Conservation (phyloP, 2,888 invertebrate genomes). For the Lymantria dispar region DNA sequence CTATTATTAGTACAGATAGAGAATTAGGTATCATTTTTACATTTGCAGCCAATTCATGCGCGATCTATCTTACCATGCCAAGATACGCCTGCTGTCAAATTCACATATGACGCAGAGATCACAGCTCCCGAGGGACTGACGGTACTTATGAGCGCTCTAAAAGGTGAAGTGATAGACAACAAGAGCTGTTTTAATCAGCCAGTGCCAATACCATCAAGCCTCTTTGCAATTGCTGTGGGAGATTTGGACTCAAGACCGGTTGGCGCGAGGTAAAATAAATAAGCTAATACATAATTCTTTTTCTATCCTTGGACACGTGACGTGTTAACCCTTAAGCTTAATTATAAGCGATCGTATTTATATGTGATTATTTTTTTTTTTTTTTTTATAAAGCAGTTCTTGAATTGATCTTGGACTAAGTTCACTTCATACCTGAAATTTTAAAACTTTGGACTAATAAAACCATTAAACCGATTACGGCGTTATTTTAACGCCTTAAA, state of each 20-base stretch:
- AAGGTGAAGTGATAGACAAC: conserved; percentile 70
- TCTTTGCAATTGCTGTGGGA: conserved; percentile 95
- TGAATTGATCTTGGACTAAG: no score
- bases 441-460: no score
- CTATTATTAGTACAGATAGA: no score
- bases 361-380: no score
- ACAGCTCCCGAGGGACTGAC: conserved; percentile 88
- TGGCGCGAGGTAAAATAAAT: conserved; percentile 85
- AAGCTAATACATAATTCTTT: no score
- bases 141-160: conserved; percentile 94
- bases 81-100: conserved; percentile 95
- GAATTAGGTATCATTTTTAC: neutral
- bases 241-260: conserved; percentile 88
- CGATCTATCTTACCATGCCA: conserved; percentile 95
- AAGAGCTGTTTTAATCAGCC: conserved; percentile 87
- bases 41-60: conserved; percentile 90
- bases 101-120: conserved; percentile 89
- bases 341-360: no score
- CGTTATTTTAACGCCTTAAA: no score
- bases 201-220: conserved; percentile 93
- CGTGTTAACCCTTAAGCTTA: no score
- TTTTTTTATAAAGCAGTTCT: no score
- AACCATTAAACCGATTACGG: no score
- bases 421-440: no score
- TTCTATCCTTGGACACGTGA: no score